Evolutionary conservation across 2,888 invertebrate species (phyloP).

Genomic region (Nematopogon swammerdamellus): DNA sequence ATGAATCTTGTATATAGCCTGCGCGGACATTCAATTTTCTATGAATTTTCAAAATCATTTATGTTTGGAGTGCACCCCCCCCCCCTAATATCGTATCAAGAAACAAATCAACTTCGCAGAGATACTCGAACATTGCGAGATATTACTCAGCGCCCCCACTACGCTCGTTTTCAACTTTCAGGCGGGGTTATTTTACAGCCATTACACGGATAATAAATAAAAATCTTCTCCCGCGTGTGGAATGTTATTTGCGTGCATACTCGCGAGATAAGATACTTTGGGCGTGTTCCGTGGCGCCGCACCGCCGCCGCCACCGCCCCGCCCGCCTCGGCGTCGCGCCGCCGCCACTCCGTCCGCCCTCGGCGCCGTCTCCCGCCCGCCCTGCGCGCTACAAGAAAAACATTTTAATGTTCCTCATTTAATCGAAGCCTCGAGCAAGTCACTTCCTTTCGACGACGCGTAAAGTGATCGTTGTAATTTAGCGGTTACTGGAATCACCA

Average conservation of each 20-base stretch:
- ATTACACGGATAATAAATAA: background rate
- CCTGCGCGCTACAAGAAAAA: background rate
- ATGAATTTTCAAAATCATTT: too few relatives aligned
- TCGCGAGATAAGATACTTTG: background rate
- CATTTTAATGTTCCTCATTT: background rate
- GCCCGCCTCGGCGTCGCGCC: background rate
- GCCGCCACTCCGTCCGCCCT: background rate
- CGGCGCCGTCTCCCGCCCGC: slow-evolving; percentile 2
- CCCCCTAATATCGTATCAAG: too few relatives aligned
- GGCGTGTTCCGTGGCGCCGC: too few relatives aligned
- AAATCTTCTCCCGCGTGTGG: background rate
- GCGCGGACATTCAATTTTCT: too few relatives aligned
- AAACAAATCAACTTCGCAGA: too few relatives aligned
- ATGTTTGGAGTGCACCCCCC: too few relatives aligned
- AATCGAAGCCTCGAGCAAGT: background rate
- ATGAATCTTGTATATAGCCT: too few relatives aligned
- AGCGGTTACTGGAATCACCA: background rate
- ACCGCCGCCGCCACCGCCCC: background rate
- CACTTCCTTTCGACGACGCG: background rate
- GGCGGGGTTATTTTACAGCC: background rate
- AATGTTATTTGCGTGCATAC: background rate
- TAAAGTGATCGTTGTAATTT: background rate
- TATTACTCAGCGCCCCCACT: background rate
- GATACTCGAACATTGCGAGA: background rate
- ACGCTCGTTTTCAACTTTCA: background rate